Evolutionary conservation across 2,888 invertebrate species (phyloP), one percentile per base, ranked within the genome.

Genomic region (Cylindroiulus punctatus): DNA sequence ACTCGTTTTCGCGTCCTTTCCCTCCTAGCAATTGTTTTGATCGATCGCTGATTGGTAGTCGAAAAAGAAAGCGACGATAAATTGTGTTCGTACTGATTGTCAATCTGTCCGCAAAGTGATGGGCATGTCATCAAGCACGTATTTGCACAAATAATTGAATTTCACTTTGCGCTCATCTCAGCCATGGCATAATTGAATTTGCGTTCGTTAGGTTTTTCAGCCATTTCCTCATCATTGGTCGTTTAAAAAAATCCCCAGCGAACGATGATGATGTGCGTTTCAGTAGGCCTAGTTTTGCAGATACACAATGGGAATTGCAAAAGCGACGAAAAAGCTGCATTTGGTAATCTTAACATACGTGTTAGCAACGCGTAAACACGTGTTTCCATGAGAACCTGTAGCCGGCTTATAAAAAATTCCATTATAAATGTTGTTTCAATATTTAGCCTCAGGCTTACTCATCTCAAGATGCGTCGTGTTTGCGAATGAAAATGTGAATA

Each of bases 181-280:
- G 17, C 76, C 76, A 17, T n/a, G n/a, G n/a, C n/a, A n/a, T 76
- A 76, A 76, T 76, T 76, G 76, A 76, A 76, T 76, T 76, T 76
- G 26, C 2, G 76, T 76, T 76, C 76, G 30, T 76, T 22, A 76
- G 76, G 76, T 76, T 76, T 76, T 76, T 30, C 8, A 30, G 12
- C 76, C 14, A 76, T 76, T 76, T 76, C 26, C 76, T 76, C 30
- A 30, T 76, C 30, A 76, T 76, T 30, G 76, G 12, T 76, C 4
- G 76, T 76, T 76, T 30, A 65, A 76, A 30, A 44, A 76, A 76
- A 30, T 76, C 76, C 76, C 30, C 26, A 26, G 26, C 30, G 30
- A 30, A 76, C 26, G 44, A 1, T 76, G 26, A 26, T 65, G 76
- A 14, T 26, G 17, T 30, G 3, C 30, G 1, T 76, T 76, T 76